phyloP scores from a whole-genome alignment of 2,888 invertebrate species.

The Scaptomyza reducta region DNA sequence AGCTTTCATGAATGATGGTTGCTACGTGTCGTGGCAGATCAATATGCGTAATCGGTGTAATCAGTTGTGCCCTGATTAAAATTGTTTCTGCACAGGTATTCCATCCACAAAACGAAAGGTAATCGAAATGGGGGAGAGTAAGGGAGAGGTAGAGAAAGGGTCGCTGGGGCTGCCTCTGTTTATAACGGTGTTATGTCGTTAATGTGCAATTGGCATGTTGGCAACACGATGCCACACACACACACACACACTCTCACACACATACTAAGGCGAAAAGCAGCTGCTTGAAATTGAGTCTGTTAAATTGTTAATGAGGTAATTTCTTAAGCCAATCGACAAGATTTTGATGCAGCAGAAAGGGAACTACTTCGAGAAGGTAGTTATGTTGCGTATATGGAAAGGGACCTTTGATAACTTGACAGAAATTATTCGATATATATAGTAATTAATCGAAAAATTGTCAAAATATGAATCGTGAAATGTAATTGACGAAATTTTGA shows the following conservation, averaged over 20 bases:
- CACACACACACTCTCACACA: conserved; percentile 17
- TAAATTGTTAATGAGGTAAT: conserved; percentile 75
- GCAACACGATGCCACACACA: conserved; percentile 40
- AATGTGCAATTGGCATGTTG: conserved; percentile 83
- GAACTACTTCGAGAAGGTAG: neutral
- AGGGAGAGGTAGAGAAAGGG: neutral
- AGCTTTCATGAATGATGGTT: conserved; percentile 59
- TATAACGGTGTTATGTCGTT: conserved; percentile 80
- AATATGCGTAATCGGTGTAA: conserved; percentile 76
- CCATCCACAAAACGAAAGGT: neutral
- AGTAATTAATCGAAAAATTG: no score
- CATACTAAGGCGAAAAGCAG: conserved; percentile 32
- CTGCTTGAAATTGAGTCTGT: conserved; percentile 61
- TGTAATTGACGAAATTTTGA: conserved; percentile 35
- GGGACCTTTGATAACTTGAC: no score
- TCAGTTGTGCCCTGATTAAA: conserved; percentile 60
- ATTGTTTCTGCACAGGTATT: conserved; percentile 29
- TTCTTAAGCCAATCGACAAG: conserved; percentile 57
- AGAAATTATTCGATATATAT: no score
- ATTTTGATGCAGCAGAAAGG: neutral
- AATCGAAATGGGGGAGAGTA: neutral
- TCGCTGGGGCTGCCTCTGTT: conserved; percentile 41
- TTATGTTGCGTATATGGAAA: neutral
- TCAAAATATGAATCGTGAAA: no score
- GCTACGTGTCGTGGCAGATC: conserved; percentile 67